phyloP scores from a whole-genome alignment of 1,140 invertebrate species.

The Melipona quadrifasciata region DNA sequence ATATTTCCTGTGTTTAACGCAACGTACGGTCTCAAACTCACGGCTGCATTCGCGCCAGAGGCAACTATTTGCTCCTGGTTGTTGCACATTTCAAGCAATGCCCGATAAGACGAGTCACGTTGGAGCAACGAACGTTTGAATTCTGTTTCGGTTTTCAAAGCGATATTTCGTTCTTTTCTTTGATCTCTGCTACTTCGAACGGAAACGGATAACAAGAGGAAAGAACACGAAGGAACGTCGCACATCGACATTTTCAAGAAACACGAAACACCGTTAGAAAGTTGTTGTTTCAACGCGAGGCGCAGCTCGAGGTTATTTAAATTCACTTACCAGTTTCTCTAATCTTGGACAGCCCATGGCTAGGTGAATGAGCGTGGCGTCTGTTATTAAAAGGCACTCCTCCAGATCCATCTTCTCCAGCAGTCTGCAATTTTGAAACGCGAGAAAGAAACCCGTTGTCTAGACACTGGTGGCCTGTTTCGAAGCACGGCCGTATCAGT shows the following conservation, averaged over 20 bases:
- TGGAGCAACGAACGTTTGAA: not conserved
- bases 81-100: not conserved
- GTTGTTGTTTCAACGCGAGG: not conserved
- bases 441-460: slow-evolving; percentile 20
- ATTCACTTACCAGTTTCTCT: slow-evolving; percentile 92
- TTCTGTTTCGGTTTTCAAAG: not conserved
- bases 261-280: not conserved
- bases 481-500: not conserved
- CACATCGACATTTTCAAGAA: not conserved
- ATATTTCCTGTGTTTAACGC: not conserved
- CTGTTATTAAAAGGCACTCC: slow-evolving; percentile 98
- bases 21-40: no score
- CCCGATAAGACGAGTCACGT: not conserved
- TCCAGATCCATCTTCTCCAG: slow-evolving; percentile 99
- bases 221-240: not conserved
- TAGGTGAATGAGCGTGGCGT: slow-evolving; percentile 95
- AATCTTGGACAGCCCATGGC: slow-evolving; percentile 96
- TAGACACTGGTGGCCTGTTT: not conserved
- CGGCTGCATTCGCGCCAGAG: not conserved
- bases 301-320: no score
- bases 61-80: not conserved
- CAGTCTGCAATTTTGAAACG: slow-evolving; percentile 92
- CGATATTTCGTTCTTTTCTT: not conserved
- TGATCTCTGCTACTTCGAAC: not conserved
- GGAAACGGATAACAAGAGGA: not conserved